Evolutionary conservation across 64 coral and sea anemone genomes (phyloP).

Genomic region (Acropora yongei): DNA sequence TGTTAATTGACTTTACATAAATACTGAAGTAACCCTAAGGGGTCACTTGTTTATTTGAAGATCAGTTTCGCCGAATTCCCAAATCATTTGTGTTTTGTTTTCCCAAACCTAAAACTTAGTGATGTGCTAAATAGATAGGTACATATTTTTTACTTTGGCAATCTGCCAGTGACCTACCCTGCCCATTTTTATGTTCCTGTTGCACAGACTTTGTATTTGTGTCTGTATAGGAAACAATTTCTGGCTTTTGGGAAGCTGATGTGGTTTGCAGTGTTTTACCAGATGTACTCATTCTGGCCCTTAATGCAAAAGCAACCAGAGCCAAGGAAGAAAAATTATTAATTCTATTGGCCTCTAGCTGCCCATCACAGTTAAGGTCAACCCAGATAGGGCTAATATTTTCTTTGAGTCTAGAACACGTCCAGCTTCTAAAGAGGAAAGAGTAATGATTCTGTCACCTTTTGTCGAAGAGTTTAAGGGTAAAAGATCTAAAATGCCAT

Average conservation of each 20-base stretch:
- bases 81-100: no score
- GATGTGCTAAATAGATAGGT: no score
- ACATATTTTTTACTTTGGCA: no score
- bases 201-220: no score
- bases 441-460: not conserved
- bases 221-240: slow-evolving; percentile 27
- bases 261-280: slow-evolving; percentile 2
- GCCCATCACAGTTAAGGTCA: slow-evolving; percentile 19
- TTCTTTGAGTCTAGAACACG: slow-evolving; percentile 14
- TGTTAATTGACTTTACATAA: no score
- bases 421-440: slow-evolving; percentile 27
- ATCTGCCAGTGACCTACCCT: no score
- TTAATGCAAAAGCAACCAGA: slow-evolving; percentile 14
- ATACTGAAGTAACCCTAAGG: no score
- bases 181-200: no score
- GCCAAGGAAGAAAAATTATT: slow-evolving; percentile 17
- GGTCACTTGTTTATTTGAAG: no score
- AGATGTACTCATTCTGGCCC: not conserved
- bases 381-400: slow-evolving; percentile 59
- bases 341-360: slow-evolving; percentile 27
- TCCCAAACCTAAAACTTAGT: no score
- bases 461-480: slow-evolving; percentile 6
- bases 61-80: no score
- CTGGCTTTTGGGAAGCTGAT: slow-evolving; percentile 17
- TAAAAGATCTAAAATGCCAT: slow-evolving; percentile 26